phyloP scores from a whole-genome alignment of 2,797 vertebrate species.

The Phoeniculus purpureus region DNA sequence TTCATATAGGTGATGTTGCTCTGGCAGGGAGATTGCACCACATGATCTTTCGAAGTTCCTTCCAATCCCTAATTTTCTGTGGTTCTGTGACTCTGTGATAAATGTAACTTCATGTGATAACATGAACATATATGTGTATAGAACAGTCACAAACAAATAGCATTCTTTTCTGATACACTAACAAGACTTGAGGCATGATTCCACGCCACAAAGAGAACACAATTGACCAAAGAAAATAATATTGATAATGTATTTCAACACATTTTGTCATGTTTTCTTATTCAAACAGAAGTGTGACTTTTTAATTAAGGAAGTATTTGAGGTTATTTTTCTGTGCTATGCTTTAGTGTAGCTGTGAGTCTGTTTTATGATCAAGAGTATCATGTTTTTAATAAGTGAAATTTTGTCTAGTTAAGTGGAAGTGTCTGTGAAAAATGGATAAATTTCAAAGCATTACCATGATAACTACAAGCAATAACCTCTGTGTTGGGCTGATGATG shows the following conservation, averaged over 20 bases:
- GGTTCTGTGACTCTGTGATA: neutral
- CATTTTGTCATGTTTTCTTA: neutral
- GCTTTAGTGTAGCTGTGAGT: neutral
- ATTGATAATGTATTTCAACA: neutral
- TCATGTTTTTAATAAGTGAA: conserved; percentile 37
- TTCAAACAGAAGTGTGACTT: neutral
- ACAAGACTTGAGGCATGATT: neutral
- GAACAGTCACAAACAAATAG: neutral
- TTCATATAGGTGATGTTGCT: too few relatives aligned
- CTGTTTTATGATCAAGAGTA: neutral
- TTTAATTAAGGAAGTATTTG: neutral
- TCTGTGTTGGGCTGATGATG: neutral
- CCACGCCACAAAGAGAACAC: neutral
- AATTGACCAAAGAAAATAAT: neutral
- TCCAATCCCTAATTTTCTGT: too few relatives aligned
- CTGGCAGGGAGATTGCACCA: too few relatives aligned
- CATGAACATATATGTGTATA: neutral
- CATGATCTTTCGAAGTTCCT: too few relatives aligned
- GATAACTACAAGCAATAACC: neutral
- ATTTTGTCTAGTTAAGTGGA: neutral
- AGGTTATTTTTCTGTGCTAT: neutral
- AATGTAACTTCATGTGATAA: neutral
- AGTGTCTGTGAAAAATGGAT: neutral
- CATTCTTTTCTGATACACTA: neutral
- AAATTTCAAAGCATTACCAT: neutral